A percentile compares a stretch with the other conserved stretches of the same genome.
Conservation (phyloP, 2,113 vertebrate species). For the Rhea pennata region DNA sequence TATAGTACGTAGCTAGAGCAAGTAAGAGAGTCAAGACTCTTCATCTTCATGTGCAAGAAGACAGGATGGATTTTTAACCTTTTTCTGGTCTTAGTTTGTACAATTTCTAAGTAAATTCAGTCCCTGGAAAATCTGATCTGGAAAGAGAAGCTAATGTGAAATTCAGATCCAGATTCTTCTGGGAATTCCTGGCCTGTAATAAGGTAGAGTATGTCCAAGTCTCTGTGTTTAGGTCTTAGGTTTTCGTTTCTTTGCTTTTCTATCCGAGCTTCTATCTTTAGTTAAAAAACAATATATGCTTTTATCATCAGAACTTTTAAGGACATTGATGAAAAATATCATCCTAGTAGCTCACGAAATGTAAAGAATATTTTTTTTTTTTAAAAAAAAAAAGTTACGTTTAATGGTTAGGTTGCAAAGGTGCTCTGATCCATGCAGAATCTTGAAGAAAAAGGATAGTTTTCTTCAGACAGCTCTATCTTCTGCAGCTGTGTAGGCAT, state of each 20-base stretch:
- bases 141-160: not conserved
- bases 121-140: not conserved
- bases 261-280: not conserved
- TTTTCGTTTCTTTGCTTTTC: not conserved
- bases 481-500: not conserved
- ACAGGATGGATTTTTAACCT: not conserved
- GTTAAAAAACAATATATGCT: not conserved
- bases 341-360: not conserved
- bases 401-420: not conserved
- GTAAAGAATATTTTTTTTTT: not conserved
- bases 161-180: not conserved
- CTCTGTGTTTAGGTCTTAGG: not conserved
- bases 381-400: not conserved
- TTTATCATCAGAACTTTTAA: not conserved
- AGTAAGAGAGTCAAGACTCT: not conserved
- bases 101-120: not conserved
- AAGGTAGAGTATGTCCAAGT: not conserved
- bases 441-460: not conserved
- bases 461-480: not conserved
- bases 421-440: not conserved
- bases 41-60: not conserved
- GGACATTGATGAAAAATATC: not conserved
- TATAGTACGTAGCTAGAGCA: not conserved
- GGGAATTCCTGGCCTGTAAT: not conserved
- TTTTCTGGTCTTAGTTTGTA: not conserved